These are phyloP conservation scores for Ctenicera cuprea DNA, from an alignment of 2,888 invertebrate species.

Conservation along the genomic window DNA sequence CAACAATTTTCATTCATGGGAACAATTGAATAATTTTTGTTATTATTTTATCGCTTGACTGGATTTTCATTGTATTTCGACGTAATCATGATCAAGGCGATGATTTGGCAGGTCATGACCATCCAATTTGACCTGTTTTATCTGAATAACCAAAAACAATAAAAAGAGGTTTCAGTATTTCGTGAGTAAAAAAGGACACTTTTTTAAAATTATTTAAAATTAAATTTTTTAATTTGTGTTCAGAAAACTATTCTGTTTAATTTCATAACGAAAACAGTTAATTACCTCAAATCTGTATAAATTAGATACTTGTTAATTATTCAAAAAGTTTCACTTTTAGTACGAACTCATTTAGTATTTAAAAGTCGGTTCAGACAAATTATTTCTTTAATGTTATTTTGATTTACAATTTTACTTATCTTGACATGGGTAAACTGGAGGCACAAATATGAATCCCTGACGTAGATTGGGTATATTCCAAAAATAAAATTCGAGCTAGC, in stretches of 20 bases:
- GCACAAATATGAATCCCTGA: slow-evolving; percentile 1
- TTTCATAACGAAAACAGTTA: too few relatives aligned
- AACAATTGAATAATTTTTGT: too few relatives aligned
- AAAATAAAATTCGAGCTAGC: neutral
- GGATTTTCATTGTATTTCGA: neutral
- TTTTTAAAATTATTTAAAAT: slow-evolving; percentile 2
- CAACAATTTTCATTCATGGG: too few relatives aligned
- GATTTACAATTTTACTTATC: slow-evolving; percentile 30
- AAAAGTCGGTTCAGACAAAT: neutral
- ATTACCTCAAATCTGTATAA: too few relatives aligned
- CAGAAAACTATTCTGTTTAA: too few relatives aligned
- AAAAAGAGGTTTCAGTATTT: neutral
- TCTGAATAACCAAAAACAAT: neutral
- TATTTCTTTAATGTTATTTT: neutral
- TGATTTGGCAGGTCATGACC: slow-evolving; percentile 1
- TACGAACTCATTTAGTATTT: neutral
- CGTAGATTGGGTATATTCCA: slow-evolving; percentile 3
- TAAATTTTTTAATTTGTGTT: too few relatives aligned
- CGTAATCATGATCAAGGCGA: neutral
- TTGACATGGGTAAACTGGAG: slow-evolving; percentile 21
- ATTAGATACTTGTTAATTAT: too few relatives aligned
- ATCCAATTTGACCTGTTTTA: neutral
- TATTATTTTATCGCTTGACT: too few relatives aligned
- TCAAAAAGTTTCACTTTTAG: too few relatives aligned
- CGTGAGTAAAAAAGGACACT: neutral